Evolutionary conservation across 2,113 vertebrate genomes (phyloP).

Genomic region (Trichomycterus rosablanca): DNA sequence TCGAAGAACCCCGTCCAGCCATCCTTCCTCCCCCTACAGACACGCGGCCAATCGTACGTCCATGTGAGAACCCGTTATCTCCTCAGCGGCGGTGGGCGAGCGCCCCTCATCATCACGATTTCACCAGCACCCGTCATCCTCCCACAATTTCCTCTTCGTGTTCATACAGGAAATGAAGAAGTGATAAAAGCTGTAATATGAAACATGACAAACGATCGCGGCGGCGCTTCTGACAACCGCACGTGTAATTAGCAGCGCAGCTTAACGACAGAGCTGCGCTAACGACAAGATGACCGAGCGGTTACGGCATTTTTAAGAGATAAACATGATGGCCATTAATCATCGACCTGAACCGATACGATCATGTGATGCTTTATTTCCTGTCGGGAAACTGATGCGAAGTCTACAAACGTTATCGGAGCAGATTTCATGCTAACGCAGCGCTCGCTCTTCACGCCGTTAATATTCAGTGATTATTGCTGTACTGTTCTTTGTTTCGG

Average conservation of each 20-base stretch:
- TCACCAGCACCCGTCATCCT: background rate
- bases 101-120: no score
- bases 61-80: no score
- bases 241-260: background rate
- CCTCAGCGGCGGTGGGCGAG: no score
- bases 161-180: constrained; percentile 4
- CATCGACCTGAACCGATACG: background rate
- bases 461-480: no score
- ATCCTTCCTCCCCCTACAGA: no score
- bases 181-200: background rate
- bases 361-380: constrained; percentile 16
- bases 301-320: background rate
- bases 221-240: background rate
- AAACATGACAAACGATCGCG: background rate
- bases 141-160: background rate
- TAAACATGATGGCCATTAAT: constrained; percentile 3
- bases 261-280: background rate
- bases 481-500: no score
- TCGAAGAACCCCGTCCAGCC: no score
- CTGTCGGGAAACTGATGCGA: constrained; percentile 12
- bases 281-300: background rate
- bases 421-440: no score
- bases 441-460: no score
- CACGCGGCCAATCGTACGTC: no score
- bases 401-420: background rate